phyloP scores from a whole-genome alignment of 53 echinoderm and acorn worm genomes.

The Patiria pectinifera region DNA sequence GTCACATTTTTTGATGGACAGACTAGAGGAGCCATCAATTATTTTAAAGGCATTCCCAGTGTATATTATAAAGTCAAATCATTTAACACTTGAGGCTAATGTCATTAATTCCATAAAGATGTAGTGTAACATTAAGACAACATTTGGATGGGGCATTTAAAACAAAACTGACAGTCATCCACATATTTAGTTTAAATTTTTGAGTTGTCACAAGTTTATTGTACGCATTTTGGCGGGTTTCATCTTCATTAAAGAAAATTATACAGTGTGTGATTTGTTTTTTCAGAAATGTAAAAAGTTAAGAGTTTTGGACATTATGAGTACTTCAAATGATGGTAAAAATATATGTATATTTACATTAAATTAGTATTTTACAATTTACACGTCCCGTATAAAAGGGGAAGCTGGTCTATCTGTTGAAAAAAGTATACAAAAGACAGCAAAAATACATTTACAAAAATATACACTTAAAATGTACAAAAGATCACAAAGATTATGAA shows the following conservation, averaged over 20 bases:
- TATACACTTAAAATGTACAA: slow-evolving; percentile 38
- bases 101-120: no score
- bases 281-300: not conserved
- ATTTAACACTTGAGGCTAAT: no score
- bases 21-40: no score
- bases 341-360: slow-evolving; percentile 59
- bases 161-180: not conserved
- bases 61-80: no score
- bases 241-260: slow-evolving; percentile 19
- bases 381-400: slow-evolving; percentile 34
- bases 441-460: slow-evolving; percentile 12
- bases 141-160: not conserved
- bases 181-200: not conserved
- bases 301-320: not conserved
- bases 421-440: slow-evolving; percentile 28
- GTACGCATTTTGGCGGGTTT: slow-evolving; percentile 52
- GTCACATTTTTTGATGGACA: no score
- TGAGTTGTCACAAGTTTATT: slow-evolving; percentile 29
- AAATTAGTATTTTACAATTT: slow-evolving; percentile 48
- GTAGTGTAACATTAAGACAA: no score
- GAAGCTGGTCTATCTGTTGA: slow-evolving; percentile 22
- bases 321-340: slow-evolving; percentile 35
- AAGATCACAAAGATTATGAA: slow-evolving; percentile 7
- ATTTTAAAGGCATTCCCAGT: no score
- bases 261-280: not conserved